Conservation (phyloP, 1,140 invertebrate genomes). For the Drosophila kepulauana region DNA sequence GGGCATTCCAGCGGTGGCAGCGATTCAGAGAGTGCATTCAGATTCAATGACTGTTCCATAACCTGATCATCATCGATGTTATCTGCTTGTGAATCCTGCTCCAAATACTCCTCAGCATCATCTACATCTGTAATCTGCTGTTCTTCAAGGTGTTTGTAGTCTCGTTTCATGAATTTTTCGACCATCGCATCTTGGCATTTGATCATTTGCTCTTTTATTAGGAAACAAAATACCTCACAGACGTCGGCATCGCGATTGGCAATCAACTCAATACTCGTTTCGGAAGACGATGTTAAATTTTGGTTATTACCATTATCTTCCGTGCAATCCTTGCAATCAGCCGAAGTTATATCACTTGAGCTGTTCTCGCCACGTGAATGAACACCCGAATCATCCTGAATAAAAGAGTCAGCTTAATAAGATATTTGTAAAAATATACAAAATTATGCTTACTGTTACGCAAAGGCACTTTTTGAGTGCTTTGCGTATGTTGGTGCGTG, state of each 20-base stretch:
- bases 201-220: slow-evolving; percentile 90
- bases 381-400: slow-evolving; percentile 74
- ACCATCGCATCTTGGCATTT: slow-evolving; percentile 89
- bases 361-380: slow-evolving; percentile 75
- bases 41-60: slow-evolving; percentile 56
- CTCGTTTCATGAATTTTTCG: slow-evolving; percentile 84
- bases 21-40: slow-evolving; percentile 65
- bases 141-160: slow-evolving; percentile 10
- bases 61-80: slow-evolving; percentile 22
- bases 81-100: slow-evolving; percentile 1
- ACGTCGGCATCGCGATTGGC: slow-evolving; percentile 80
- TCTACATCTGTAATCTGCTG: slow-evolving; percentile 39
- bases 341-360: slow-evolving; percentile 40
- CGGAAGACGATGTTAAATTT: slow-evolving; percentile 34
- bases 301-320: slow-evolving; percentile 18
- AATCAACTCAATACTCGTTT: slow-evolving; percentile 55
- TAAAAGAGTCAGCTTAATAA: background rate
- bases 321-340: slow-evolving; percentile 38
- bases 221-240: slow-evolving; percentile 90
- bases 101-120: slow-evolving; percentile 34
- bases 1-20: slow-evolving; percentile 58
- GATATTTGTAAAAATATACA: too few species aligned
- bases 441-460: background rate
- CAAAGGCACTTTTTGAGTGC: slow-evolving; percentile 50
- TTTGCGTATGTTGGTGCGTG: slow-evolving; percentile 40